Evolutionary conservation across 2,797 vertebrate species (phyloP).

Genomic region (Crossoptilon crossoptilon): DNA sequence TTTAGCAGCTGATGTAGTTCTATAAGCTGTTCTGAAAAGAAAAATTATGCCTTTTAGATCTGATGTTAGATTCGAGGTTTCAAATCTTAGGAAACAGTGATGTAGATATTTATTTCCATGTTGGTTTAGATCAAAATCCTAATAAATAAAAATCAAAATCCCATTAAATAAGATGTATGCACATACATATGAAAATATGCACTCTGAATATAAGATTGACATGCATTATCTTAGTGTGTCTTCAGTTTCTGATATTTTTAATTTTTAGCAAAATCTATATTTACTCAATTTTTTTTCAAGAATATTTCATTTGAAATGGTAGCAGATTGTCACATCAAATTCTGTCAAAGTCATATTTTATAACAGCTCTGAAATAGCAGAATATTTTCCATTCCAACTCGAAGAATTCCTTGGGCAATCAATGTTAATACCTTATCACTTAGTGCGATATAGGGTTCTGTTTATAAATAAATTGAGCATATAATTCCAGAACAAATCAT

Average conservation of each 20-base stretch:
- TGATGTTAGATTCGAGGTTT: neutral
- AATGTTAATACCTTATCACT: neutral
- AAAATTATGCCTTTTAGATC: rapidly evolving
- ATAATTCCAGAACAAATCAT: neutral
- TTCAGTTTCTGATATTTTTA: neutral
- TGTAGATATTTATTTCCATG: neutral
- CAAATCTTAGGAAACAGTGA: neutral
- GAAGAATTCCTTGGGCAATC: neutral
- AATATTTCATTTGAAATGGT: neutral
- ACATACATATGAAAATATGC: neutral
- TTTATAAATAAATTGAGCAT: neutral
- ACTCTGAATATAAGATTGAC: neutral
- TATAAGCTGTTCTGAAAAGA: neutral
- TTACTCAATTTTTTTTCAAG: neutral
- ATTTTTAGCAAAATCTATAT: neutral
- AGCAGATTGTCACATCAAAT: neutral
- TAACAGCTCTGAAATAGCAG: neutral
- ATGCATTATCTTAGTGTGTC: neutral
- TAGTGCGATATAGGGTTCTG: neutral
- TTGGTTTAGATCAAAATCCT: neutral
- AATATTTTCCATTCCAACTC: neutral
- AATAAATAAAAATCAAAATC: neutral
- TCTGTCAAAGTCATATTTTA: neutral
- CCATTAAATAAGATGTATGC: rapidly evolving
- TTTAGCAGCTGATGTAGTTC: neutral